These are phyloP conservation scores for Liparis tanakae DNA, from an alignment of 2,797 vertebrate genomes.

Conservation along the genomic window DNA sequence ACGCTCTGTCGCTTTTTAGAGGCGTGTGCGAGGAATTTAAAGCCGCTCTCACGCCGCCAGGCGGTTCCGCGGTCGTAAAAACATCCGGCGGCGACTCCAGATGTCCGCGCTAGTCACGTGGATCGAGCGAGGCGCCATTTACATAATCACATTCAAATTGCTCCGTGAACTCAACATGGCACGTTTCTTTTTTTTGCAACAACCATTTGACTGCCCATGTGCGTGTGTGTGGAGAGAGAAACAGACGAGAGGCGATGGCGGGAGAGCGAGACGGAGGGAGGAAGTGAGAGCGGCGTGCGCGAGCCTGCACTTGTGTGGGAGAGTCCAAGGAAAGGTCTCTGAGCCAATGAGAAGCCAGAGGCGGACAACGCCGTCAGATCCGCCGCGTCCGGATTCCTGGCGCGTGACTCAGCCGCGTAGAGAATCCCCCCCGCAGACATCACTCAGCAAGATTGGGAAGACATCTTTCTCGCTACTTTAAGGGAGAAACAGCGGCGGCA, in stretches of 20 bases:
- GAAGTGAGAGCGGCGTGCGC: conserved; percentile 43
- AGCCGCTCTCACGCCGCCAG: too few species aligned
- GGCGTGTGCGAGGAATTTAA: conserved; percentile 48
- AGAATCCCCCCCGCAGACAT: conserved; percentile 43
- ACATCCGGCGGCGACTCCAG: conserved; percentile 60
- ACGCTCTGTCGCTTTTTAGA: conserved; percentile 20
- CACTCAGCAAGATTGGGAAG: conserved; percentile 49
- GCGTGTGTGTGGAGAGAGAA: background rate
- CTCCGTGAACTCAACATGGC: conserved; percentile 57
- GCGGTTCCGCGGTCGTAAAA: conserved; percentile 44
- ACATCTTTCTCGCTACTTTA: conserved; percentile 19
- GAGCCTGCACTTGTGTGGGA: conserved; percentile 54
- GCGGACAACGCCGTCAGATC: conserved; percentile 47
- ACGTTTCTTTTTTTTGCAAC: conserved; percentile 44
- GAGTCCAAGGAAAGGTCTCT: conserved; percentile 43
- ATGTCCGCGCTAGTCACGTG: conserved; percentile 59
- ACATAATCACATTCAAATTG: conserved; percentile 74
- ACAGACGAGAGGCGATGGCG: conserved; percentile 37
- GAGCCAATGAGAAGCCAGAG: conserved; percentile 51
- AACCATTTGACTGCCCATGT: conserved; percentile 28
- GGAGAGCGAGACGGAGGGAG: conserved; percentile 34
- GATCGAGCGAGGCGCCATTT: conserved; percentile 66
- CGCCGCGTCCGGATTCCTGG: conserved; percentile 34
- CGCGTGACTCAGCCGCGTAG: conserved; percentile 43
- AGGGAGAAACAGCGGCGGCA: conserved; percentile 4